These are phyloP conservation scores for Mus pahari DNA, from an alignment of 2,113 vertebrate species.

Conservation along the genomic window DNA sequence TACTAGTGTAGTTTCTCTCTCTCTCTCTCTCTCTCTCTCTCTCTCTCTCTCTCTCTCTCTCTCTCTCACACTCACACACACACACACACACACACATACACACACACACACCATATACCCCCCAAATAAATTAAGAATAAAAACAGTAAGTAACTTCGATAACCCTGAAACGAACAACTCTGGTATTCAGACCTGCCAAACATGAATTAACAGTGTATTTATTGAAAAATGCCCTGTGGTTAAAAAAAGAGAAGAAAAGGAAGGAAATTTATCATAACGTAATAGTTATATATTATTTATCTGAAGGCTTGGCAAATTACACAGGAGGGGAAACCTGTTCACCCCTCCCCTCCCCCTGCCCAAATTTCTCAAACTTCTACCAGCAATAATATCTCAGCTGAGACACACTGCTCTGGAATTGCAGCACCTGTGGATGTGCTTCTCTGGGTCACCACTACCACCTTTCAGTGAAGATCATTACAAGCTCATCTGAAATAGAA, in stretches of 20 bases:
- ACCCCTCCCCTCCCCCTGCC: not conserved
- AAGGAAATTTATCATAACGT: slow-evolving; percentile 29
- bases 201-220: not conserved
- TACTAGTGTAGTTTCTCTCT: not conserved
- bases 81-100: not conserved
- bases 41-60: too few species aligned
- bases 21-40: too few species aligned
- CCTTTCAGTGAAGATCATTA: not conserved
- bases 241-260: not conserved
- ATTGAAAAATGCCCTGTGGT: not conserved
- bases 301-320: not conserved
- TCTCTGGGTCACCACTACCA: not conserved
- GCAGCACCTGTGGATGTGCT: not conserved
- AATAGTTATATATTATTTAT: slow-evolving; percentile 34
- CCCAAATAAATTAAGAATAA: not conserved
- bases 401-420: not conserved
- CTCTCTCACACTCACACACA: too few species aligned
- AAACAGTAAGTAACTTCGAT: not conserved
- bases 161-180: slow-evolving; percentile 18
- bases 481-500: not conserved
- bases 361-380: slow-evolving; percentile 25
- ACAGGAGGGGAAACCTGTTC: not conserved
- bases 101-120: not conserved
- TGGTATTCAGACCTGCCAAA: not conserved
- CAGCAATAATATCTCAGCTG: not conserved